Evolutionary conservation across 2,797 vertebrate species (phyloP), one percentile per base, ranked within the genome.

Genomic region (Acanthiza pusilla): DNA sequence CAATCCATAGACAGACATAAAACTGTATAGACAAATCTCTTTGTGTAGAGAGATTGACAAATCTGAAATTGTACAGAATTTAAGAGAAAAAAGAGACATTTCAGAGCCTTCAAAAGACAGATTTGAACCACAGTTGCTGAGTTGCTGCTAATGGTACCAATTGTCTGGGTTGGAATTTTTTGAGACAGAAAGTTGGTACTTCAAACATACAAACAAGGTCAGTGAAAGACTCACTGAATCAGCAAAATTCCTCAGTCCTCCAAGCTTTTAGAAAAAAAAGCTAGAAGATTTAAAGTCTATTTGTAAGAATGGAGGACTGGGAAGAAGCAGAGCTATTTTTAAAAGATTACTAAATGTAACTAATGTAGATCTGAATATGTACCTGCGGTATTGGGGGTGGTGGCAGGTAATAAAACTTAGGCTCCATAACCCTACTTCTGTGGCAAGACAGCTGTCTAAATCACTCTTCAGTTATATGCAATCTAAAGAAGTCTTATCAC

Each of bases 181-280:
- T 84, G 51, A 91, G 57, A 76, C 2, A 4, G 65, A 90, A 88
- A 60, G 70, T 67, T 85, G 71, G 40, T 73, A 61, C 74, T 94
- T 95, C 85, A 86, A 91, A 93, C 61, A 30, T 51, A 92, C 42
- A 76, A 70, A 88, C 11, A 92, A 96, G 51, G 83, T 91, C 79
- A 89, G 29, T 81, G 82, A 93, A 96, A 93, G 62, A 92, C 75
- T 93, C 34, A 85, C 32, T 17, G 30, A 84, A 78, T 86, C 88
- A 94, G 85, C 85, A 93, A 76, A 91, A 92, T 67, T 73, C 42
- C 51, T 81, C 57, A 47, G 25, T 29, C 66, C 89, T 78, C 16
- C 43, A 84, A 30, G 22, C 72, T 77, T 82, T 62, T 5, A 36
- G 20, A 53, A 71, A 85, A 58, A 58, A 88, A 18, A 16, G 3